Conservation (phyloP, 2,113 vertebrate genomes). For the Engystomops pustulosus region DNA sequence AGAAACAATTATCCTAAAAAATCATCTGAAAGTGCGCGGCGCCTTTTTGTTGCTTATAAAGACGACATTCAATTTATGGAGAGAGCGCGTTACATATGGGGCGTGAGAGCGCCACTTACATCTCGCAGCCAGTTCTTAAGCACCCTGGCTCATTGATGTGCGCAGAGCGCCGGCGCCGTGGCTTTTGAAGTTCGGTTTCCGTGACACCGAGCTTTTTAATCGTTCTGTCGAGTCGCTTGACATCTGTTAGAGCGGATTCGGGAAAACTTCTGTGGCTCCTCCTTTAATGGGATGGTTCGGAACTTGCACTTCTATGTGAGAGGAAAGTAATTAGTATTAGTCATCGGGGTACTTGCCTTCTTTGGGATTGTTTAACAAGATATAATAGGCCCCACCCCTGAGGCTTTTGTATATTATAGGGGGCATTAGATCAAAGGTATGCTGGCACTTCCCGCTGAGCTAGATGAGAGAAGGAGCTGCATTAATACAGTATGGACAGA, state of each 20-base stretch:
- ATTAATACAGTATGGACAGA: no score
- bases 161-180: conserved; percentile 63
- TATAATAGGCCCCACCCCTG: neutral
- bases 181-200: conserved; percentile 71
- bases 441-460: no score
- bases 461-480: no score
- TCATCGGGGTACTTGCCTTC: conserved; percentile 38
- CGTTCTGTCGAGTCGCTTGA: conserved; percentile 67
- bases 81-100: conserved; percentile 58
- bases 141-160: conserved; percentile 66
- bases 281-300: conserved; percentile 64
- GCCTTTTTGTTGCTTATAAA: conserved; percentile 69
- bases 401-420: no score
- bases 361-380: neutral
- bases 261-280: conserved; percentile 65
- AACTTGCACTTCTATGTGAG: conserved; percentile 64
- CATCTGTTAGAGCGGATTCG: conserved; percentile 70
- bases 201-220: conserved; percentile 67
- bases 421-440: no score
- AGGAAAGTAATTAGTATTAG: conserved; percentile 65
- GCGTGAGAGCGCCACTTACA: conserved; percentile 64
- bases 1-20: conserved; percentile 70
- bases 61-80: conserved; percentile 63
- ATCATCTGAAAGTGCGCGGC: conserved; percentile 67
- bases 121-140: conserved; percentile 68